Base-by-base conservation (phyloP, 37 sponge, comb jelly and placozoan species). In the Cliona cf. orientalis region DNA sequence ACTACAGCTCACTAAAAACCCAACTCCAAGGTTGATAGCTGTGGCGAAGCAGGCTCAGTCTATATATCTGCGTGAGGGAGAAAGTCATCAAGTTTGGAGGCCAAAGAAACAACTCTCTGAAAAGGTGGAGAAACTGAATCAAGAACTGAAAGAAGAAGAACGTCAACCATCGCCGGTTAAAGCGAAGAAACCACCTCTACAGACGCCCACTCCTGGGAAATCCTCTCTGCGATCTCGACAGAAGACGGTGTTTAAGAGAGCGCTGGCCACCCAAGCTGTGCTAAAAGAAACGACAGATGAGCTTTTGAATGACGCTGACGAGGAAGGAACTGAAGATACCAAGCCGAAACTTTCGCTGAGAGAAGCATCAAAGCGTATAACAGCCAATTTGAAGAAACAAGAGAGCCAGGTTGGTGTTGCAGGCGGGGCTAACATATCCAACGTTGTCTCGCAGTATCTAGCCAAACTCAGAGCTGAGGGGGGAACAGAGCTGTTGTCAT, bases 241-340 rank as follows among this genome's bases (percentile, higher is more conserved):
- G 28, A 34, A 41, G 34, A 64, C 53, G 33, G 58, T 84, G 46
- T 37, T 56, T 29, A 59, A 55, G 58, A 70, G 76, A 25, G 78
- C 76, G 62, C 39, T 49, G 17, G 78, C 77, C 61, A 84, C 85
- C 3, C 80, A 72, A 65, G 74, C 37, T 0, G 72, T 86, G 0
- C 22, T 86, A 40, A 79, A 73, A 29, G 87, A 86, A 62, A 62
- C 43, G 1, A 83, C 64, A 0, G 83, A 83, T 46, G 83, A 72
- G 40, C 39, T 83, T 23, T 40, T 83, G 9, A 74, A 83, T 7
- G 73, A 65, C 1, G 73, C 71, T 26, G 64, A 64, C 29, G 63
- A 22, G 7, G 26, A 61, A n/a, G 26, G 23, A n/a, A 12, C 23
- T 25, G 43, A 56, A 56, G 60, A 36, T 39, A 26, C 12, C 11